These are phyloP conservation scores for Phenganax stokvisi DNA, from an alignment of 92 coral and sea anemone species.

Conservation along the genomic window DNA sequence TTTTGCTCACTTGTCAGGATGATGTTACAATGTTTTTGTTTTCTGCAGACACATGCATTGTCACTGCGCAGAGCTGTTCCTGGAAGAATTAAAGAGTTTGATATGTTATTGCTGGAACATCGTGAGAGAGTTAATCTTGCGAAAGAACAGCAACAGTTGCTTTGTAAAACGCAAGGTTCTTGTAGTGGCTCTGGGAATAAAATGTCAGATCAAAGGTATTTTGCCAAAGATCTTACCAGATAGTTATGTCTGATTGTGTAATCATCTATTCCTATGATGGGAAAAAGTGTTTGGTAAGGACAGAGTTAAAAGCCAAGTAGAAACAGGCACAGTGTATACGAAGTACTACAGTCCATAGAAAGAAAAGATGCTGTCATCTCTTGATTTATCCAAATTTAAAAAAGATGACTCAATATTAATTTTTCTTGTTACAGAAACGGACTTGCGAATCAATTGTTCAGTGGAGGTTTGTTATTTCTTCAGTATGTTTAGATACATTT, in stretches of 20 bases:
- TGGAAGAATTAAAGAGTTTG: constrained; percentile 86
- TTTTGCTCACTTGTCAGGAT: not conserved
- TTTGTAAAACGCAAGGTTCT: constrained; percentile 49
- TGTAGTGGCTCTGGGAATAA: constrained; percentile 17
- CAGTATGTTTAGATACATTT: not conserved
- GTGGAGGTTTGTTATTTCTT: constrained; percentile 17
- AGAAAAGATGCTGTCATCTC: too few species aligned
- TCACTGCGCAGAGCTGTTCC: constrained; percentile 89
- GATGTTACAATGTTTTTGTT: not conserved
- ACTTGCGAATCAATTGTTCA: constrained; percentile 23
- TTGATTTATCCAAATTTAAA: too few species aligned
- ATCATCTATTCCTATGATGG: not conserved
- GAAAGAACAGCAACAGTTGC: constrained; percentile 76
- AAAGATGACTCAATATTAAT: too few species aligned
- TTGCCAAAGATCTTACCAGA: constrained; percentile 1
- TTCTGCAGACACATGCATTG: constrained; percentile 84
- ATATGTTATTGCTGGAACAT: constrained; percentile 75
- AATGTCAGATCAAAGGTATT: constrained; percentile 32
- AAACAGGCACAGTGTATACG: too few species aligned
- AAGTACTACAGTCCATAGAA: too few species aligned
- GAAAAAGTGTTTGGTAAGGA: too few species aligned
- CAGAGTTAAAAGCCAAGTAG: too few species aligned
- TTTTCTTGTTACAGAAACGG: constrained; percentile 27
- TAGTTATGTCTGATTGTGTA: constrained; percentile 9
- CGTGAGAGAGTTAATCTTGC: constrained; percentile 90